phyloP scores from a whole-genome alignment of 1,140 invertebrate species.

The Catajapyx aquilonaris region DNA sequence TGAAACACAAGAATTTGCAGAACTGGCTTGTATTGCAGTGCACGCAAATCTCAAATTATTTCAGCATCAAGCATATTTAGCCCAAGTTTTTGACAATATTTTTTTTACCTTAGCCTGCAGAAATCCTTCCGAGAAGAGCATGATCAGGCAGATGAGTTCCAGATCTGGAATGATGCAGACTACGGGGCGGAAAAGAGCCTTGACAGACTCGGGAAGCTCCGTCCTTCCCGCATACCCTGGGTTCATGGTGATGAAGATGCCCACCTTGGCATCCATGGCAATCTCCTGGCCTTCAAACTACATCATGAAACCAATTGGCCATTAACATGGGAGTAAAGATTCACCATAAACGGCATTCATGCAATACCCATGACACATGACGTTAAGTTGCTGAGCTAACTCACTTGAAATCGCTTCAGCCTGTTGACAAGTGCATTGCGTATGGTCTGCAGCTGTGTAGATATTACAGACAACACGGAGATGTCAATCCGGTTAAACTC shows the following conservation, averaged over 20 bases:
- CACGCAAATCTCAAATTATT: no score
- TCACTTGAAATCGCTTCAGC: conserved; percentile 45
- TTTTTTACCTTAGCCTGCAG: conserved; percentile 45
- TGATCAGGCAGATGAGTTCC: conserved; percentile 76
- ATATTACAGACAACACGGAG: conserved; percentile 75
- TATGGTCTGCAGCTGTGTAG: conserved; percentile 72
- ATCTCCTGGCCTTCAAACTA: conserved; percentile 77
- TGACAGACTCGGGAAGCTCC: conserved; percentile 74
- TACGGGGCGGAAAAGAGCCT: conserved; percentile 70
- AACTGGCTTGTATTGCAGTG: no score
- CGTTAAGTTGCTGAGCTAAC: no score
- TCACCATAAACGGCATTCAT: no score
- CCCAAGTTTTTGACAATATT: background rate
- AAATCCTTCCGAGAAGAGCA: conserved; percentile 78
- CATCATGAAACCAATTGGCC: no score
- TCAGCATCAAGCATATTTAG: no score
- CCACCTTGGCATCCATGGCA: conserved; percentile 55
- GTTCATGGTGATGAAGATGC: conserved; percentile 88
- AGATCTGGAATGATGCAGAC: conserved; percentile 74
- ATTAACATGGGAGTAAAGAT: no score
- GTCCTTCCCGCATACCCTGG: conserved; percentile 74
- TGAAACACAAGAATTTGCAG: no score
- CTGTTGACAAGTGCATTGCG: conserved; percentile 55
- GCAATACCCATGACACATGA: no score
- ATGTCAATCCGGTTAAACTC: conserved; percentile 82